A percentile compares a stretch with the other conserved stretches of the same genome.
These are phyloP conservation scores for Amazona guildingii DNA, from an alignment of 2,113 vertebrate genomes.

Conservation along the genomic window DNA sequence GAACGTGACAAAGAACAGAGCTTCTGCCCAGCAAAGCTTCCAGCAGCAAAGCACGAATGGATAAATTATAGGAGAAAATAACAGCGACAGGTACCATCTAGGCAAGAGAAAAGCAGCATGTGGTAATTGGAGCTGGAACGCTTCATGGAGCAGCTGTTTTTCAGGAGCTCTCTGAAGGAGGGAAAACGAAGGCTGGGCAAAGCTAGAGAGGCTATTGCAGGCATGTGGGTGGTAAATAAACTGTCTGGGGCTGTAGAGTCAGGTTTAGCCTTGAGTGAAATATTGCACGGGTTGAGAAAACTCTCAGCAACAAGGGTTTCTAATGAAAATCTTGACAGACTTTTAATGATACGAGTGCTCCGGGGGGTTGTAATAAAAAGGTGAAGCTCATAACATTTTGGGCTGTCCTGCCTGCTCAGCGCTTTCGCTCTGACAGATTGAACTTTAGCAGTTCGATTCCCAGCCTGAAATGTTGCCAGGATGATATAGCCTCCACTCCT, in stretches of 20 bases:
- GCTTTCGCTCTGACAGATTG: conserved; percentile 42
- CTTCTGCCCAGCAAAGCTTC: conserved; percentile 38
- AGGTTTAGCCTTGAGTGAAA: conserved; percentile 54
- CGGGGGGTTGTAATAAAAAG: conserved; percentile 42
- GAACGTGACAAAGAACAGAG: conserved; percentile 26
- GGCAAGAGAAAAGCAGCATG: conserved; percentile 28
- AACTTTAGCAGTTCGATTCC: conserved; percentile 47
- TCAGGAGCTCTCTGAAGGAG: conserved; percentile 40
- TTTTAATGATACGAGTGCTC: conserved; percentile 47
- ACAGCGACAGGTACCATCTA: conserved; percentile 8
- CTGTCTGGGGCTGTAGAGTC: conserved; percentile 27
- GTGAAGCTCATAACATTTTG: conserved; percentile 36
- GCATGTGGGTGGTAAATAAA: conserved; percentile 63
- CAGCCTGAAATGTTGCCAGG: conserved; percentile 12
- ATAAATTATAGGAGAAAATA: conserved; percentile 48
- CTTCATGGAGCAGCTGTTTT: conserved; percentile 45
- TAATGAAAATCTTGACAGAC: conserved; percentile 65
- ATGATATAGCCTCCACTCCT: neutral
- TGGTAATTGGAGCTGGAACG: conserved; percentile 37
- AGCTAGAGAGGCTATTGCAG: conserved; percentile 32
- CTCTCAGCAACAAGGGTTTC: conserved; percentile 38
- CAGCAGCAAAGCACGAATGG: conserved; percentile 20
- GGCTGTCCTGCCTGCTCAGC: neutral
- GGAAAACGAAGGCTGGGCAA: neutral
- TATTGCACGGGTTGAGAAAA: conserved; percentile 26